These are phyloP conservation scores for Nannoperca australis DNA, from an alignment of 2,797 vertebrate genomes.

Conservation along the genomic window DNA sequence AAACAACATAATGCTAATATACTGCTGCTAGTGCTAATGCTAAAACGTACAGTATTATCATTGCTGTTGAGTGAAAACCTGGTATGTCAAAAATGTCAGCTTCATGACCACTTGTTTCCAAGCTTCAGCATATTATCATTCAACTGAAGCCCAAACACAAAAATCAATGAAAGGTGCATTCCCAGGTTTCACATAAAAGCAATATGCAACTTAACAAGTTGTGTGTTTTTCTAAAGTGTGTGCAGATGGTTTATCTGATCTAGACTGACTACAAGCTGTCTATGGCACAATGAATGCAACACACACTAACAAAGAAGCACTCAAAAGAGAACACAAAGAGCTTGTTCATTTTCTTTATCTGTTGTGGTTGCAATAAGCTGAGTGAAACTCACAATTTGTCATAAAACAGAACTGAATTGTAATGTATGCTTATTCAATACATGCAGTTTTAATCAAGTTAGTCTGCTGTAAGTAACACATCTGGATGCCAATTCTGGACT, in stretches of 20 bases:
- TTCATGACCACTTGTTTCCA: background rate
- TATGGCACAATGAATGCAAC: conserved; percentile 17
- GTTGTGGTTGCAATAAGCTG: background rate
- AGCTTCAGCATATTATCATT: background rate
- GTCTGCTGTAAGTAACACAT: background rate
- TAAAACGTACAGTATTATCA: background rate
- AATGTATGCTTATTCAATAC: background rate
- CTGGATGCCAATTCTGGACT: background rate
- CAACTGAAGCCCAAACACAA: background rate
- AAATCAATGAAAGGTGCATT: background rate
- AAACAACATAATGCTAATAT: too few species aligned
- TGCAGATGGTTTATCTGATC: background rate
- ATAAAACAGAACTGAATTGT: background rate
- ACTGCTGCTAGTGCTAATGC: too few species aligned
- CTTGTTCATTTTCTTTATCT: background rate
- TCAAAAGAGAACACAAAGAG: conserved; percentile 10
- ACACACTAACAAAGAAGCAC: background rate
- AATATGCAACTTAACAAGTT: too few species aligned
- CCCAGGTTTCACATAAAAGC: too few species aligned
- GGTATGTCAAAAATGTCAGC: background rate
- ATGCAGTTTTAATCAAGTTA: background rate
- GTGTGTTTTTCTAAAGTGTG: too few species aligned
- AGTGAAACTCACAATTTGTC: background rate
- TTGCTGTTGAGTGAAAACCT: background rate
- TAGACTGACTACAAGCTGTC: background rate